Conservation (phyloP, 1,140 invertebrate genomes). For the Cydia amplana region DNA sequence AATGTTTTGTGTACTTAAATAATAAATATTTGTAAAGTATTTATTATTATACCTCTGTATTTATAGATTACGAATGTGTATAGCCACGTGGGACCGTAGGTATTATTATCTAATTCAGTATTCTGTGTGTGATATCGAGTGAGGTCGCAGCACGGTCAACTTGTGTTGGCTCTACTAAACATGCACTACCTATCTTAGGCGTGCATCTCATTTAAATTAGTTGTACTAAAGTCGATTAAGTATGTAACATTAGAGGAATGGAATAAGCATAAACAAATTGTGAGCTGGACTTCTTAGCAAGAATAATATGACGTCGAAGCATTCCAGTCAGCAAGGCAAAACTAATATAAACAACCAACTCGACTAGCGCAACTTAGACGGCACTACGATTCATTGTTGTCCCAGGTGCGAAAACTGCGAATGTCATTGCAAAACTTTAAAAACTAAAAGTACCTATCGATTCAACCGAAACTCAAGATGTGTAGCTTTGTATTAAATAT, state of each 20-base stretch:
- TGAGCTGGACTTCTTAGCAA: background rate
- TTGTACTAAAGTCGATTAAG: too few relatives aligned
- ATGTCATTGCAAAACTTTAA: slow-evolving; percentile 18
- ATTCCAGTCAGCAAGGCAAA: background rate
- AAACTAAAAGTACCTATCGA: slow-evolving; percentile 28
- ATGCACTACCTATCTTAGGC: background rate
- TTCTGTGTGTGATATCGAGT: slow-evolving; percentile 1
- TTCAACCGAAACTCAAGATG: slow-evolving; percentile 47
- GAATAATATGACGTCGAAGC: background rate
- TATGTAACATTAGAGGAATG: too few relatives aligned
- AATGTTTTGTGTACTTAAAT: too few relatives aligned
- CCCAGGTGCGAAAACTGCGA: slow-evolving; percentile 20
- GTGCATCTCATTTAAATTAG: background rate
- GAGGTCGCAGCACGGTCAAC: slow-evolving; percentile 1
- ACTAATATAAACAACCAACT: background rate
- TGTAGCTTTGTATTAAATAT: slow-evolving; percentile 52
- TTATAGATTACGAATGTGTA: too few relatives aligned
- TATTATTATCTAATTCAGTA: background rate
- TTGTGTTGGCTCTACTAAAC: slow-evolving; percentile 12
- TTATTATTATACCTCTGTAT: too few relatives aligned
- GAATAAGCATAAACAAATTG: too few relatives aligned
- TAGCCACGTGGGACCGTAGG: background rate
- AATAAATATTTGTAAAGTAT: too few relatives aligned
- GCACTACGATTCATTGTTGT: slow-evolving; percentile 11
- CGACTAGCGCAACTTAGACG: background rate